Percentiles rank a stretch among this genome's conserved stretches.
Conservation (phyloP, 2,797 vertebrate genomes). For the Platyrinchus mystaceus region DNA sequence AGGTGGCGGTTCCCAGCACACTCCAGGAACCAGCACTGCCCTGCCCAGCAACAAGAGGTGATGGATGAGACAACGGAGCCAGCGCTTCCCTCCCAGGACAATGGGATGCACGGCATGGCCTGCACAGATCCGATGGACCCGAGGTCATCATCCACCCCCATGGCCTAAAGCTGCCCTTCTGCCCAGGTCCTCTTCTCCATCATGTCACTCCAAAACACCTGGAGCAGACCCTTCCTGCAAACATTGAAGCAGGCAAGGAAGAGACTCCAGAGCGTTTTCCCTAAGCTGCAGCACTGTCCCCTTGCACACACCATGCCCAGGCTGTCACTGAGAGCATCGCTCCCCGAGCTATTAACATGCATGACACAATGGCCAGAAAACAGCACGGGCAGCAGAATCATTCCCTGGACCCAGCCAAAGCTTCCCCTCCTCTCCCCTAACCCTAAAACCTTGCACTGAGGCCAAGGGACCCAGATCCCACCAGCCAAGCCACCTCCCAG, state of each 20-base stretch:
- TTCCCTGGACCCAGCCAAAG: neutral
- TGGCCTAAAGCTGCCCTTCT: neutral
- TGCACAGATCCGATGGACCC: rapidly evolving
- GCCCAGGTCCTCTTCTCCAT: neutral
- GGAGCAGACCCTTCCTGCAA: neutral
- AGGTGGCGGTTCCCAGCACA: neutral
- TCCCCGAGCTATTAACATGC: neutral
- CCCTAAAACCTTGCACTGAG: neutral
- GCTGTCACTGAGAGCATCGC: neutral
- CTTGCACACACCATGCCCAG: neutral
- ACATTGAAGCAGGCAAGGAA: neutral
- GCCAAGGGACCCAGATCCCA: neutral
- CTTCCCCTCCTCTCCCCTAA: neutral
- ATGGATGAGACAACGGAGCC: neutral
- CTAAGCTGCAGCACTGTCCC: neutral
- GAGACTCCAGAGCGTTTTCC: neutral
- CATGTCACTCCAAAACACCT: neutral
- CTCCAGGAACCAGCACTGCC: neutral
- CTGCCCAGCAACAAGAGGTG: neutral
- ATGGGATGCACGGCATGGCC: neutral
- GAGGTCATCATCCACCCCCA: neutral
- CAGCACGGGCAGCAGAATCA: neutral
- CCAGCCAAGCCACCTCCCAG: neutral
- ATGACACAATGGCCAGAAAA: neutral
- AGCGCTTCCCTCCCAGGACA: neutral